phyloP scores from a whole-genome alignment of 2,888 invertebrate species.

The Cheilosia grossa region DNA sequence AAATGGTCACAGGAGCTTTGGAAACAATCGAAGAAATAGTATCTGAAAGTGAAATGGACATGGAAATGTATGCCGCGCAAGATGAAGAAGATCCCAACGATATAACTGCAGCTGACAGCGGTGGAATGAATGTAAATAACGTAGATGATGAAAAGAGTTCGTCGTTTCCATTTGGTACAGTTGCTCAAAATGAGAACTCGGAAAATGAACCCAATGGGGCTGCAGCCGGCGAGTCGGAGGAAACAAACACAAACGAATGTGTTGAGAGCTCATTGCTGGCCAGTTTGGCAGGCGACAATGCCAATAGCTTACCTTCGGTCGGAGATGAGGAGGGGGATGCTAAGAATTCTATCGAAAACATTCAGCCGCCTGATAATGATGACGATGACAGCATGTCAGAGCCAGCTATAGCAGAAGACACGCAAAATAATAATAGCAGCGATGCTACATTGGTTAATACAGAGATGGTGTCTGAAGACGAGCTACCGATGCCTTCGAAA shows the following conservation, averaged over 20 bases:
- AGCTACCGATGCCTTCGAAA: constrained; percentile 88
- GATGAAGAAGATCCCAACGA: constrained; percentile 64
- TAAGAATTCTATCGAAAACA: constrained; percentile 79
- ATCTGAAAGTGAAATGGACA: constrained; percentile 77
- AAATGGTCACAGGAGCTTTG: constrained; percentile 12
- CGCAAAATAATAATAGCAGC: constrained; percentile 79
- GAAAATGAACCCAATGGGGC: constrained; percentile 79
- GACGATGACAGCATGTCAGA: constrained; percentile 81
- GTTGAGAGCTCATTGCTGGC: constrained; percentile 82
- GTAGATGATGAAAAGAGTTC: constrained; percentile 82
- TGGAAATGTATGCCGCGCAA: constrained; percentile 77
- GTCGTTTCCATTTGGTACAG: constrained; percentile 82
- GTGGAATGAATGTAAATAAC: constrained; percentile 69
- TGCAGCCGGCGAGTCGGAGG: constrained; percentile 76
- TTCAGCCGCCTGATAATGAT: constrained; percentile 76
- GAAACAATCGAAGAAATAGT: constrained; percentile 8
- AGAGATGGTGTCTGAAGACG: constrained; percentile 93
- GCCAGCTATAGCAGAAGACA: constrained; percentile 80
- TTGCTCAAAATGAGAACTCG: constrained; percentile 81
- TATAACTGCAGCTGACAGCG: constrained; percentile 51
- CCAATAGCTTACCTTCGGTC: constrained; percentile 82
- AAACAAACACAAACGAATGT: constrained; percentile 77
- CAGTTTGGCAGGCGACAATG: constrained; percentile 83
- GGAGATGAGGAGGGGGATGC: constrained; percentile 80
- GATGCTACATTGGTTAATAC: constrained; percentile 88